These are phyloP conservation scores for Grallaria varia DNA, from an alignment of 2,113 vertebrate genomes.

Conservation along the genomic window DNA sequence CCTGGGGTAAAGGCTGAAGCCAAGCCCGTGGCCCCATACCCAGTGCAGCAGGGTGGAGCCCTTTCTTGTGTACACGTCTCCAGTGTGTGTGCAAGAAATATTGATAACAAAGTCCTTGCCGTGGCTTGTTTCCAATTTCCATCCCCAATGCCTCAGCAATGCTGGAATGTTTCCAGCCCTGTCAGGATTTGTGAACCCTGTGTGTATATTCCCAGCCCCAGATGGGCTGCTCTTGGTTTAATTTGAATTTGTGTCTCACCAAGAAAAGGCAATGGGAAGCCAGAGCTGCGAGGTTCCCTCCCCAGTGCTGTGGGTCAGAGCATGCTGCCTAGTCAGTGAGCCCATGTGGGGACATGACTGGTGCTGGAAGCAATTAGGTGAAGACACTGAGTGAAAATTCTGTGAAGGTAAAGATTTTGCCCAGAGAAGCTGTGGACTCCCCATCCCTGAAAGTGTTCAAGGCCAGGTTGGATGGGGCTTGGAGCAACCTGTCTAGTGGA, in stretches of 20 bases:
- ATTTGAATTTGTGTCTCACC: neutral
- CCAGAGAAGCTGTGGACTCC: neutral
- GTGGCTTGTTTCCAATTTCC: neutral
- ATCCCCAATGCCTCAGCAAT: neutral
- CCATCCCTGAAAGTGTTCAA: neutral
- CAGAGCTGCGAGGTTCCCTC: neutral
- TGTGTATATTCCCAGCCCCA: neutral
- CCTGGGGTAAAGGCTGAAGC: neutral
- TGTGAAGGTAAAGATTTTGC: neutral
- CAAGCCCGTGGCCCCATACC: neutral
- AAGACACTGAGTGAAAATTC: rapidly evolving
- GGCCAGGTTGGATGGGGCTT: neutral
- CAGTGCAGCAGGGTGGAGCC: neutral
- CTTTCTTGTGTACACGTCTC: rapidly evolving
- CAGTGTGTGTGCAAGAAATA: rapidly evolving
- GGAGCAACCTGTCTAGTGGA: neutral
- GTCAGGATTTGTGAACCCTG: neutral
- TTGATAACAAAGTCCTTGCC: neutral
- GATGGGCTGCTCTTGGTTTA: neutral
- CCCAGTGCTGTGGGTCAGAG: rapidly evolving
- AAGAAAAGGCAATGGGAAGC: neutral
- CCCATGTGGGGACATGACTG: rapidly evolving
- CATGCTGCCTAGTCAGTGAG: neutral
- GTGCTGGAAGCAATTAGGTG: neutral
- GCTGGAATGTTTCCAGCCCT: neutral